phyloP scores from a whole-genome alignment of 1,140 invertebrate species.

The Phocides pigmalion region DNA sequence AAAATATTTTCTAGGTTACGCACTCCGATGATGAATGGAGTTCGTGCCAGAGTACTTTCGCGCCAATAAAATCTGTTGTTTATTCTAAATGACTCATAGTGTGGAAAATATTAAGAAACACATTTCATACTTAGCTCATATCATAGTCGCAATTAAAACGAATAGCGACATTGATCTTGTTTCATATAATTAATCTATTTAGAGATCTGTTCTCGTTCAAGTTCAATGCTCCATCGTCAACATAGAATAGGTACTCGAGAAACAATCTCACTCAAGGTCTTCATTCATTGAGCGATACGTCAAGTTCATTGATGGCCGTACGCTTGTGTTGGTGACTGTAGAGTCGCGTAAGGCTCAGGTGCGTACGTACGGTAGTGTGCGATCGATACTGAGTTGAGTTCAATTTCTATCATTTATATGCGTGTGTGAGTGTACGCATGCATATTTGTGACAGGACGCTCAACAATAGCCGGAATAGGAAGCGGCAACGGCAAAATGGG shows the following conservation, averaged over 20 bases:
- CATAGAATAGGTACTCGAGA: constrained; percentile 55
- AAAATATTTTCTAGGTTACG: constrained; percentile 47
- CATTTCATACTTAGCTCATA: background rate
- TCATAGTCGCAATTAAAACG: constrained; percentile 14
- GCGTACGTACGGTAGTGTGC: constrained; percentile 34
- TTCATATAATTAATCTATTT: constrained; percentile 37
- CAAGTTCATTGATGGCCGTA: constrained; percentile 67
- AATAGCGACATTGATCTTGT: constrained; percentile 30
- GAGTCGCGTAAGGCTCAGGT: constrained; percentile 27
- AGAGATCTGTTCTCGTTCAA: constrained; percentile 41
- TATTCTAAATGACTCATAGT: constrained; percentile 35
- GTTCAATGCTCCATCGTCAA: constrained; percentile 58
- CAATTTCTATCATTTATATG: constrained; percentile 56
- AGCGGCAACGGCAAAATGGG: constrained; percentile 73
- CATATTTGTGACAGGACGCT: constrained; percentile 73
- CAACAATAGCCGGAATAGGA: constrained; percentile 82
- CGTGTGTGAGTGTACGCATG: constrained; percentile 60
- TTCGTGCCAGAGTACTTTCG: constrained; percentile 26
- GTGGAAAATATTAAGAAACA: background rate
- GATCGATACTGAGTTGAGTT: constrained; percentile 42
- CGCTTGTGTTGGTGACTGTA: constrained; percentile 49
- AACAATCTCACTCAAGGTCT: constrained; percentile 69
- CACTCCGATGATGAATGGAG: constrained; percentile 33
- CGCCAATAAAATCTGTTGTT: constrained; percentile 33
- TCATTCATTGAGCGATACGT: constrained; percentile 63